Base-by-base conservation (phyloP, 2,113 vertebrate species). In the Oceanodroma tethys region DNA sequence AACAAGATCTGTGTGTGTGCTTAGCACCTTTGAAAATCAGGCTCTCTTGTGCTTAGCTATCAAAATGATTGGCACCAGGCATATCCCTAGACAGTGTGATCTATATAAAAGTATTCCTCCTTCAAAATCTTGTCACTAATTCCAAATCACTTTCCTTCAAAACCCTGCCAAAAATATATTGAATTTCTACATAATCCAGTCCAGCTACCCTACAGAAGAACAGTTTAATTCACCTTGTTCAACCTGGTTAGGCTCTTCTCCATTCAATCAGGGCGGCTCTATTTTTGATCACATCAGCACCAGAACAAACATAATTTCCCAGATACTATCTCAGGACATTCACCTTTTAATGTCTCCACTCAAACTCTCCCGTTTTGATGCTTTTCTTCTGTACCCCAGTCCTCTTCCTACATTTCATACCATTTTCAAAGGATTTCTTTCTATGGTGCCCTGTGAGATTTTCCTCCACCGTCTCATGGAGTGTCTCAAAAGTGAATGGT, bases 121-220 rank as follows among this genome's bases (percentile, higher is more conserved):
- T 94, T 97, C 89, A 93, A 94, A 97, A 91, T 85, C 89, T 82
- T 91, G 73, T 94, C 84, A 82, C 80, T 95, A 97, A 95, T 93
- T 95, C 81, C 81, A 90, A 93, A 95, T 76, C 81, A 40, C 36
- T 53, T 63, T 93, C 47, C 63, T 94, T 95, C 78, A 88, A 95
- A 71, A 81, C 34, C 27, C 43, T 91, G 50, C 93, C 67, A 95
- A 88, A 95, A 97, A 71, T 63, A 84, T 76, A 91, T 97, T 89
- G 87, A 86, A 92, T 88, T 94, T 82, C 85, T 90, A 80, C 60
- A 68, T 58, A 80, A 94, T 48, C 87, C 75, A 72, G 59, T 48
- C 48, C 65, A 90, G 47, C 48, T 95, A 73, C 68, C 91, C 75
- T 88, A 48, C 55, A 91, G 81, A 84, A 95, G 84, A 93, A 59